Conservation (phyloP, 2,888 invertebrate species). For the Globia sparganii region DNA sequence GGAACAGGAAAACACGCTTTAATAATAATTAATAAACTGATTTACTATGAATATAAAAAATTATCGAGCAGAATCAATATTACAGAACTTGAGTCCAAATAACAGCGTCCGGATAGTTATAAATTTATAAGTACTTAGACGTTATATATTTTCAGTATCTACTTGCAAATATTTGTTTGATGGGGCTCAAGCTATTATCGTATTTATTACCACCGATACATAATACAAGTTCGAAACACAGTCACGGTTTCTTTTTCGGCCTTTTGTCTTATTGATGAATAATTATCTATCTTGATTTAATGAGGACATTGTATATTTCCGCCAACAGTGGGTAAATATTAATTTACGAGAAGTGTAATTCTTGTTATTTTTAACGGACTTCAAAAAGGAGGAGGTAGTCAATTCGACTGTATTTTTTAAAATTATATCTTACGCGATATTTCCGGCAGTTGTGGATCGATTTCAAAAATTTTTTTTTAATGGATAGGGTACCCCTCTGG, state of each 20-base stretch:
- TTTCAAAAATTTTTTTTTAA: background rate
- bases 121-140: no score
- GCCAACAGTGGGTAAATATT: background rate
- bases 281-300: constrained; percentile 7
- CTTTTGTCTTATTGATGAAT: constrained; percentile 1
- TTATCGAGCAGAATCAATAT: constrained; percentile 15
- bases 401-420: background rate
- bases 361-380: background rate
- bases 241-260: background rate
- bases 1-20: constrained; percentile 17
- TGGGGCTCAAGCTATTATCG: background rate
- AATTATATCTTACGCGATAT: background rate
- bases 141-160: constrained; percentile 8
- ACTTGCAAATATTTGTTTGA: constrained; percentile 1
- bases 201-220: background rate
- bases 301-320: background rate
- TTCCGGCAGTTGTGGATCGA: background rate
- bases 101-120: constrained; percentile 8
- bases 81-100: constrained; percentile 8
- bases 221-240: background rate
- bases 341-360: background rate
- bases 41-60: constrained; percentile 9
- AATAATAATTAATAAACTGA: constrained; percentile 9
- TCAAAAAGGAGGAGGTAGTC: background rate
- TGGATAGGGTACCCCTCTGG: background rate